Percentiles rank a stretch among this genome's conserved stretches.
phyloP scores from a whole-genome alignment of 2,113 vertebrate species.

The Heliornis fulica region DNA sequence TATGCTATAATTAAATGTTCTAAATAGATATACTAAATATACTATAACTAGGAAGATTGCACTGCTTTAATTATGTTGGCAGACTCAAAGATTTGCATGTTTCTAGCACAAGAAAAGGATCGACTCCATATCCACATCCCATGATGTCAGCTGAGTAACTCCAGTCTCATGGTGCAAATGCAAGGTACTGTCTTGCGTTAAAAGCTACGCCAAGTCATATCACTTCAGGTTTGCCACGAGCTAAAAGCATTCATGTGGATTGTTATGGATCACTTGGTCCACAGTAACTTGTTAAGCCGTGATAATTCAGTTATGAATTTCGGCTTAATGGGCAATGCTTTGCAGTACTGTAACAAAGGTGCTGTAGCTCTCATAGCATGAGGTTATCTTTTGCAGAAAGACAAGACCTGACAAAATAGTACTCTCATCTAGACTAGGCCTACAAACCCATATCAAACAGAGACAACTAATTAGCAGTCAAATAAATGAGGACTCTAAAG shows the following conservation, averaged over 20 bases:
- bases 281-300: conserved; percentile 8
- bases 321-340: not conserved
- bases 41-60: not conserved
- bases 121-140: not conserved
- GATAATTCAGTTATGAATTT: conserved; percentile 12
- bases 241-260: not conserved
- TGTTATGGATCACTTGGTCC: not conserved
- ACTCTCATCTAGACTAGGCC: not conserved
- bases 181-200: not conserved
- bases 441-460: not conserved
- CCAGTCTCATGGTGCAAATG: not conserved
- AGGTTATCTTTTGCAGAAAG: not conserved
- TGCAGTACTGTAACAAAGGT: not conserved
- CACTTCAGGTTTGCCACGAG: not conserved
- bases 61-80: not conserved
- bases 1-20: not conserved
- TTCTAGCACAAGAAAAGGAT: not conserved
- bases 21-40: not conserved
- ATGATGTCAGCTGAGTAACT: not conserved
- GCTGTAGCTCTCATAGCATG: not conserved
- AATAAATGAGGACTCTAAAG: not conserved
- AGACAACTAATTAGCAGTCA: not conserved
- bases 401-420: not conserved
- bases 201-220: not conserved
- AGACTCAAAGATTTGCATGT: not conserved